Evolutionary conservation across 2,888 invertebrate genomes (phyloP), one percentile per base, ranked within the genome.

Genomic region (Aelia acuminata): DNA sequence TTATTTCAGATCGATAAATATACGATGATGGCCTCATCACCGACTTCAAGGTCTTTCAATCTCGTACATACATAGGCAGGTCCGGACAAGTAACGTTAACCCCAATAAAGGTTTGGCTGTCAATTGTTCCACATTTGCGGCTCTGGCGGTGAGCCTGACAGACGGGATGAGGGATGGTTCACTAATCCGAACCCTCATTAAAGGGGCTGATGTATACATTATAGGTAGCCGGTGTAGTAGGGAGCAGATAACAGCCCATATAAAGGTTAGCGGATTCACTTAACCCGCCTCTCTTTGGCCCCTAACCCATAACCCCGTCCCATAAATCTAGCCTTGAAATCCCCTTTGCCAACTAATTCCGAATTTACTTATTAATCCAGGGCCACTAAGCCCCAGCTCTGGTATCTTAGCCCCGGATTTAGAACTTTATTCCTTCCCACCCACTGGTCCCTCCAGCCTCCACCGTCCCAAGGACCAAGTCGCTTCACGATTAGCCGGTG

Each of bases 331-430:
- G 48, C 53, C 53, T 47, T 53, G 49, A 85, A 85, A 85, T 85
- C 85, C 85, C 85, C 85, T 85, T 85, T 85, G 49, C 85, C 85
- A 85, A 85, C 85, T 85, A 85, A 85, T 85, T 85, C 85, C 48
- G 53, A 85, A 85, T 85, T 85, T 85, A 85, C 49, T 85, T 85
- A 85, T 85, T 85, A 85, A 85, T 85, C 85, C 85, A 39, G 85
- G 39, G 49, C n/a, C 49, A n/a, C 35, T 50, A 50, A 49, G 31
- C 85, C 49, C 35, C 49, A 85, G 49, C 53, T 49, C 31, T 85
- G 53, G 85, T 39, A 85, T 85, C 85, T 85, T 85, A 85, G 47
- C 85, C 85, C 49, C n/a, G 85, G 80, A 80, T 80, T 80, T 80
- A 80, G 80, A 80, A 80, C 80, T 80, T 80, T 80, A 80, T 80